Evolutionary conservation across 2,113 vertebrate genomes (phyloP), one percentile per base, ranked within the genome.

Genomic region (Aegithalos caudatus): DNA sequence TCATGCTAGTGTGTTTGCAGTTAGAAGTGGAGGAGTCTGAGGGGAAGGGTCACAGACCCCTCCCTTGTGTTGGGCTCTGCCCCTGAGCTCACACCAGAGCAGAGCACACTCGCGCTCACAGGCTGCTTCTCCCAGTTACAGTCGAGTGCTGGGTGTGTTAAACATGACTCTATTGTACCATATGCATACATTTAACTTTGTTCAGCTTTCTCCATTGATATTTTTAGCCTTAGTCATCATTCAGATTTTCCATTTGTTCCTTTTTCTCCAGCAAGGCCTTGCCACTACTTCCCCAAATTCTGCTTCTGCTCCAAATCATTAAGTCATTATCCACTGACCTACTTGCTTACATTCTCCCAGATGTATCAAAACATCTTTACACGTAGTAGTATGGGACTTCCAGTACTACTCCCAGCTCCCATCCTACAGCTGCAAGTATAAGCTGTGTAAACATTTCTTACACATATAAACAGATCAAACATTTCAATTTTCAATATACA

Each of bases 281-380:
- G 70, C 66, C 51, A 37, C 58, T 79, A 61, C n/a, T 56, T 78
- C 65, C 38, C 60, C 65, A 88, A 83, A 64, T 88, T 90, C 82
- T 84, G 76, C 82, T 72, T 93, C 76, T 93, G 88, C 74, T 96
- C 85, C 93, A 96, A 70, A 74, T 66, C 51, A 71, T 92, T 56
- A 88, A 95, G 80, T 94, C 82, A 95, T 93, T 86, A 84, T 93
- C 82, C 88, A 93, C 67, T 93, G 82, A 95, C 72, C 71, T 56
- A 92, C 71, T 93, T 92, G 88, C 80, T 92, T 90, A 93, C 44
- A 50, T 74, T 86, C 72, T 84, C 72, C 65, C 94, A 96, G 60
- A 88, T 71, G 90, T 74, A 94, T 57, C 72, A 74, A 91, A 94
- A 95, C 92, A 96, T 94, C 76, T 67, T 88, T 45, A 45, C 24